phyloP scores from a whole-genome alignment of 2,888 invertebrate genomes.

The Caenorhabditis sp. region DNA sequence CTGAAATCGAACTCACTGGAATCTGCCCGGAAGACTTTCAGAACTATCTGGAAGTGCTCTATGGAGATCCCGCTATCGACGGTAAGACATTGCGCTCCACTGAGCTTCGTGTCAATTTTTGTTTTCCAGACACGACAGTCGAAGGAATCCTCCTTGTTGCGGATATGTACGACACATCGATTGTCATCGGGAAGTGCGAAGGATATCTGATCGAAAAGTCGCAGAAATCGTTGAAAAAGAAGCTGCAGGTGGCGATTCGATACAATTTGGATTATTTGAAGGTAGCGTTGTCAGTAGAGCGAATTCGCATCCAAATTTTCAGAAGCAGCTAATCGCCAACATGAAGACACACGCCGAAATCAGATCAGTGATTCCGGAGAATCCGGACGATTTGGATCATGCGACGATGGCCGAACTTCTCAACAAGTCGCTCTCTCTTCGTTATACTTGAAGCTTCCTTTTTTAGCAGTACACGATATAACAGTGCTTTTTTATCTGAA shows the following conservation, averaged over 20 bases:
- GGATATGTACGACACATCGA: slow-evolving; percentile 3
- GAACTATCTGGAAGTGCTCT: not conserved
- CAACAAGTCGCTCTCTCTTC: not conserved
- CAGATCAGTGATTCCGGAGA: not conserved
- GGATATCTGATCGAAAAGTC: not conserved
- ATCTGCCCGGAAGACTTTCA: not conserved
- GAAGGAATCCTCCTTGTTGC: not conserved
- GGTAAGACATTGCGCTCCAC: not conserved
- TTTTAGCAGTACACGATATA: no score
- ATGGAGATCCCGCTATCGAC: not conserved
- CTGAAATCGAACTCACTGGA: not conserved
- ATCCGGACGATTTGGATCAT: not conserved
- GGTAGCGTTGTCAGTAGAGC: not conserved
- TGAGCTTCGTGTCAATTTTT: not conserved
- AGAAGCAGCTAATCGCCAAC: no score
- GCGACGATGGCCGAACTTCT: not conserved
- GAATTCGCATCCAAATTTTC: not conserved
- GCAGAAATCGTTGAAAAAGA: not conserved
- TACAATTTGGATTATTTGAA: not conserved
- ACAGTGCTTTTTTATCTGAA: no score
- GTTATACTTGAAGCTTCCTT: no score
- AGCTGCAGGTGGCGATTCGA: not conserved
- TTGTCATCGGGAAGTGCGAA: not conserved
- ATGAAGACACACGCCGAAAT: no score
- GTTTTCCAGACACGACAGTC: not conserved